Base-by-base conservation (phyloP, 1,140 invertebrate species). In the Sipha flava region DNA sequence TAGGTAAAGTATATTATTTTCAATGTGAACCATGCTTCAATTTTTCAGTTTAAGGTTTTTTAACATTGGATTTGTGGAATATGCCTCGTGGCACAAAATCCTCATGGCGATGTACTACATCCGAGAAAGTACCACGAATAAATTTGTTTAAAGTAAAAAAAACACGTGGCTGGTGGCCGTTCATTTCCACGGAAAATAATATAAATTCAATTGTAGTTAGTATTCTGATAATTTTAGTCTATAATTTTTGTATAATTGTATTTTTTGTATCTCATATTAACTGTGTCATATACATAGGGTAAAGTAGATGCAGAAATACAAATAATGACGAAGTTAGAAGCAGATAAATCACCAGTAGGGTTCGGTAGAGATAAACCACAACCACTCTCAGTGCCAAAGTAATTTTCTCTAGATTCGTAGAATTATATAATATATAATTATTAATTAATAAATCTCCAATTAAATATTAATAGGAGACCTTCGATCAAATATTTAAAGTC, bases 111-210 rank as follows among this genome's bases (percentile, higher is more conserved):
- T 92, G 91, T 81, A 87, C 87, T 80, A 89, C 91, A 84, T 84
- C 92, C 84, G 81, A 90, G 86, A 82, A 87, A 84, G 82, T 90
- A 87, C 88, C 90, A 14, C 88, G 87, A 80, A 86, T 95, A 23
- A 94, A 93, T 86, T 86, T 96, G 23, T 97, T 97, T 84, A 90
- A 91, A 85, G 86, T 90, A 37, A 89, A 88, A 83, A 85, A 89
- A 57, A 88, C 90, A 3, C 89, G 89, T 83, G 94, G 92, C 2
- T 96, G 94, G 94, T 96, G 94, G 93, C 94, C 94, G 52, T 90
- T 92, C 82, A 85, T 83, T 45, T 87, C 86, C 59, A 87, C 82
- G 52, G 81, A 83, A 14, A 82, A 84, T 7, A 84, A 57, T 66
- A 79, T 66, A 21, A 40, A 81, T 34, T 26, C 62, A 9, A 23